These are phyloP conservation scores for Xestia ashworthii DNA, from an alignment of 2,888 invertebrate species.

Conservation along the genomic window DNA sequence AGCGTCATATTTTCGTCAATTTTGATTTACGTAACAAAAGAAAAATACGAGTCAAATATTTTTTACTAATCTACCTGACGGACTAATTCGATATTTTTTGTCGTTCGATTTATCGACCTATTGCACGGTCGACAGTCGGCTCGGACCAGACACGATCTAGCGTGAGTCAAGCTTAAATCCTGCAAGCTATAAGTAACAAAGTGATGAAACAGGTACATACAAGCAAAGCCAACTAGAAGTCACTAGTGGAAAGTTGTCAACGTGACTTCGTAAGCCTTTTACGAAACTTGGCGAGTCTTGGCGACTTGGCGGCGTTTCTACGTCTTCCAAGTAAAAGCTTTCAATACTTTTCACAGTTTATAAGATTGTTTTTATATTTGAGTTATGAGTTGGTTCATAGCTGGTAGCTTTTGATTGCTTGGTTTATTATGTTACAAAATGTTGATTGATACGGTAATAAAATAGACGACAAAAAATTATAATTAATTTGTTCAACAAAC, in stretches of 20 bases:
- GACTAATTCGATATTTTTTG: too few species aligned
- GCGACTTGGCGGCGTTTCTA: conserved; percentile 30
- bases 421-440: background rate
- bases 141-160: too few species aligned
- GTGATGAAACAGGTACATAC: conserved; percentile 2
- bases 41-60: too few species aligned
- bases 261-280: conserved; percentile 55
- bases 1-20: too few species aligned
- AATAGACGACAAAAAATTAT: too few species aligned
- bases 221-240: conserved; percentile 7
- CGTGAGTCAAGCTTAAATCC: too few species aligned
- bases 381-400: background rate
- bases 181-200: background rate
- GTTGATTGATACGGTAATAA: background rate
- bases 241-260: conserved; percentile 28
- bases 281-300: conserved; percentile 37
- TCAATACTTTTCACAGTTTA: conserved; percentile 34
- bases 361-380: conserved; percentile 18
- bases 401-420: background rate
- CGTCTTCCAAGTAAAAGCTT: conserved; percentile 41
- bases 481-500: too few species aligned
- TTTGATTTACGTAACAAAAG: too few species aligned
- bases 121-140: too few species aligned
- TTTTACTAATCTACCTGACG: too few species aligned
- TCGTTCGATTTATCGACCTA: too few species aligned